Evolutionary conservation across 23 tunicate species (phyloP).

Genomic region (Trididemnum clinides): DNA sequence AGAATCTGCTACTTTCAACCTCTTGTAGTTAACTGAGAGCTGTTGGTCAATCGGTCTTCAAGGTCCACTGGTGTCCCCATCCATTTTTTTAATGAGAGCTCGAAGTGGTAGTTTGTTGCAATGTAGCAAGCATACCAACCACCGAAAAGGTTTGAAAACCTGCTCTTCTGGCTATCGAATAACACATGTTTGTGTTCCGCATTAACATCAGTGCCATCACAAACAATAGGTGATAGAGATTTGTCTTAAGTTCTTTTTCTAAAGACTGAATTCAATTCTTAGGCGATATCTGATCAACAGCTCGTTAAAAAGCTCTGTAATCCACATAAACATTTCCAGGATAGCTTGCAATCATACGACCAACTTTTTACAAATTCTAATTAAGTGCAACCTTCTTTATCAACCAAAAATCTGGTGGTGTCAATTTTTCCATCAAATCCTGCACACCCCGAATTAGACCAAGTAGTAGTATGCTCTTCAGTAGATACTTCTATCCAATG

Average conservation of each 20-base stretch:
- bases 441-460: not conserved
- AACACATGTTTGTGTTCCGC: too few species aligned
- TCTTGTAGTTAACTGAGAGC: not conserved
- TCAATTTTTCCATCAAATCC: conserved; percentile 9
- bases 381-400: not conserved
- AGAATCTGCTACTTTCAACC: not conserved
- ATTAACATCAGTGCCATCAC: too few species aligned
- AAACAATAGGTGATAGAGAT: too few species aligned
- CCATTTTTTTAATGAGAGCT: not conserved
- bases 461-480: not conserved
- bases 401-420: conserved; percentile 7
- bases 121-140: not conserved
- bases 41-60: not conserved
- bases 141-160: too few species aligned
- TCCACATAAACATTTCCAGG: too few species aligned
- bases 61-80: not conserved
- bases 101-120: not conserved
- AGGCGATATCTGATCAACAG: too few species aligned
- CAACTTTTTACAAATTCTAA: conserved; percentile 4
- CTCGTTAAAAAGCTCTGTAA: too few species aligned
- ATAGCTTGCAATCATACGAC: too few species aligned
- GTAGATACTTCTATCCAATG: not conserved
- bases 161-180: too few species aligned
- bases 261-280: too few species aligned
- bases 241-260: too few species aligned